phyloP scores from a whole-genome alignment of 2,113 vertebrate genomes.

The Pelvicachromis taeniatus region DNA sequence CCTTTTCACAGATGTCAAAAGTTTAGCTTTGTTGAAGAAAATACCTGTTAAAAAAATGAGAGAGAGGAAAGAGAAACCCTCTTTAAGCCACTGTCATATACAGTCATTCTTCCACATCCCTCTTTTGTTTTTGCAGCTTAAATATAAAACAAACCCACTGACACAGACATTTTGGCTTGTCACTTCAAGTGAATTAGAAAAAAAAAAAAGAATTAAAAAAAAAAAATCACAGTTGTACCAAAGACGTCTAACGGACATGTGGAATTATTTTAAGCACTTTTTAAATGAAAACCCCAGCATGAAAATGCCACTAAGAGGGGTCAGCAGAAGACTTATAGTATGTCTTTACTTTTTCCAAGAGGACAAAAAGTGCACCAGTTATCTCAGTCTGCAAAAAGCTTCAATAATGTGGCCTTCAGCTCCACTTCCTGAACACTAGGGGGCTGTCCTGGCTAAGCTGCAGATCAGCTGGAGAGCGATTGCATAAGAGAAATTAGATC shows the following conservation, averaged over 20 bases:
- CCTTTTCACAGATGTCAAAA: not conserved
- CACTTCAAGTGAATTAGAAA: not conserved
- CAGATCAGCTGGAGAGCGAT: not conserved
- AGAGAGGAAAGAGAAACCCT: not conserved
- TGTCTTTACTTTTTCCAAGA: not conserved
- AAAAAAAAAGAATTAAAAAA: not conserved
- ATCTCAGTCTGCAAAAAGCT: not conserved
- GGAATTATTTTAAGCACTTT: not conserved
- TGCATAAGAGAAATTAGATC: slow-evolving; percentile 13
- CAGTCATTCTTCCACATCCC: not conserved
- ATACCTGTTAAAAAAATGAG: not conserved
- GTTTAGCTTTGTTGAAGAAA: not conserved
- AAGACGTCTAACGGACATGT: not conserved
- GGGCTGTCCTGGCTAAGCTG: slow-evolving; percentile 8
- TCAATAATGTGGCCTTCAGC: not conserved
- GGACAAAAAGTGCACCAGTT: not conserved
- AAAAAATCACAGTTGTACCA: not conserved
- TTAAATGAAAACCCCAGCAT: not conserved
- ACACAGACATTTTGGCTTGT: not conserved
- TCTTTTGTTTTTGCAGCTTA: not conserved
- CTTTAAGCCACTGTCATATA: not conserved
- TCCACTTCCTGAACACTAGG: slow-evolving; percentile 36
- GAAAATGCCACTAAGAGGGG: not conserved
- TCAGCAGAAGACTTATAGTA: not conserved
- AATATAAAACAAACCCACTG: not conserved